Conservation (phyloP, 2,888 invertebrate species). For the Rotaria socialis region DNA sequence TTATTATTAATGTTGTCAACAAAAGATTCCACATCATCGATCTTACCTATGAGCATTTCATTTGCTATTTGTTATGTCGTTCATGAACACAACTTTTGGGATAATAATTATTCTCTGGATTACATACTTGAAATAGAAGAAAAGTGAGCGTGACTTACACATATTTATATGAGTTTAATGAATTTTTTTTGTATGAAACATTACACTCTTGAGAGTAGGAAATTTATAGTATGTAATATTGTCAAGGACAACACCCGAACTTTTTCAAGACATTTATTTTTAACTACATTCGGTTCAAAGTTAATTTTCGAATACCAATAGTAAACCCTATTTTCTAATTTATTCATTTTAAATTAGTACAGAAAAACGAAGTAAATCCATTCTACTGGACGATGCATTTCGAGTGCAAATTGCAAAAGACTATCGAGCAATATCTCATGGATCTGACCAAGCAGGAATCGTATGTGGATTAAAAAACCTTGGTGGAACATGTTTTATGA, state of each 20-base stretch:
- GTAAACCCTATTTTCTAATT: neutral
- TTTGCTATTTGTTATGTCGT: neutral
- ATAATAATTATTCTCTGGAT: neutral
- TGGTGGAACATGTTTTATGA: slow-evolving; percentile 94
- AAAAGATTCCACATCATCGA: neutral
- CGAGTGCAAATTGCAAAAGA: neutral
- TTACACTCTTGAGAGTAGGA: too few relatives aligned
- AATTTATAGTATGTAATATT: too few relatives aligned
- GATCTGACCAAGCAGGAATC: neutral
- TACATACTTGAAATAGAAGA: neutral
- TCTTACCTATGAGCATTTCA: neutral
- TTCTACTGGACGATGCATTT: neutral
- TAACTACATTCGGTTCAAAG: too few relatives aligned
- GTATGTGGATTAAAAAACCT: slow-evolving; percentile 70
- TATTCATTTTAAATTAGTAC: neutral
- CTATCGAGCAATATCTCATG: neutral
- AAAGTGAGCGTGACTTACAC: neutral
- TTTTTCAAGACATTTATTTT: too few relatives aligned
- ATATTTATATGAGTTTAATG: too few relatives aligned
- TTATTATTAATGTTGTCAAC: neutral
- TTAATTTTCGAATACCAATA: too few relatives aligned
- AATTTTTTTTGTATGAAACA: too few relatives aligned
- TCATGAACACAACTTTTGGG: neutral
- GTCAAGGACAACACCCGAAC: too few relatives aligned
- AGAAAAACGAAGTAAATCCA: neutral